Conservation (phyloP, 2,888 invertebrate genomes). For the Aethes cnicana region DNA sequence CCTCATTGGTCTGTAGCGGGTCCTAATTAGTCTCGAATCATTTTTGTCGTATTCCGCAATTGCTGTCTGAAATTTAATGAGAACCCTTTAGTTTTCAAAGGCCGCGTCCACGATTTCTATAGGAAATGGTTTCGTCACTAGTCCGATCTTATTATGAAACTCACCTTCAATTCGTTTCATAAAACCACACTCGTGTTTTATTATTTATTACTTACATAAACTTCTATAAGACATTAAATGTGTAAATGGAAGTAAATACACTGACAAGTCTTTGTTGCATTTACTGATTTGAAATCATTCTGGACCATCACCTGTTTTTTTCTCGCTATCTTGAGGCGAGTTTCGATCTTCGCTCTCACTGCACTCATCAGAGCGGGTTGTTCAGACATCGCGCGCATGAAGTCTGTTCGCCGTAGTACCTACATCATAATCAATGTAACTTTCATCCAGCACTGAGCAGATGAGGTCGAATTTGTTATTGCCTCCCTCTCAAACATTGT, state of each 20-base stretch:
- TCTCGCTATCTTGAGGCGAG: conserved; percentile 48
- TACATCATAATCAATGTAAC: conserved; percentile 34
- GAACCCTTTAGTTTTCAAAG: conserved; percentile 16
- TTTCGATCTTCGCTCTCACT: conserved; percentile 51
- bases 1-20: conserved; percentile 75
- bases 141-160: too few relatives aligned
- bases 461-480: too few relatives aligned
- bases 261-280: too few relatives aligned
- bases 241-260: too few relatives aligned
- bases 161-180: too few relatives aligned
- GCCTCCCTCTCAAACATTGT: too few relatives aligned
- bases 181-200: too few relatives aligned
- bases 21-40: conserved; percentile 71
- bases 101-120: too few relatives aligned
- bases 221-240: too few relatives aligned
- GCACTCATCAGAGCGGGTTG: conserved; percentile 55
- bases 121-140: too few relatives aligned
- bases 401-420: conserved; percentile 68
- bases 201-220: too few relatives aligned
- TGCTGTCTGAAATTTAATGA: conserved; percentile 51
- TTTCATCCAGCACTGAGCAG: conserved; percentile 6
- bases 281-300: too few relatives aligned
- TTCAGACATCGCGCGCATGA: conserved; percentile 66
- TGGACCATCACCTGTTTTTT: conserved; percentile 54
- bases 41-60: conserved; percentile 66